Percentiles rank a stretch among this genome's conserved stretches.
Evolutionary conservation across 2,113 vertebrate genomes (phyloP).

Genomic region (Scatophagus argus): DNA sequence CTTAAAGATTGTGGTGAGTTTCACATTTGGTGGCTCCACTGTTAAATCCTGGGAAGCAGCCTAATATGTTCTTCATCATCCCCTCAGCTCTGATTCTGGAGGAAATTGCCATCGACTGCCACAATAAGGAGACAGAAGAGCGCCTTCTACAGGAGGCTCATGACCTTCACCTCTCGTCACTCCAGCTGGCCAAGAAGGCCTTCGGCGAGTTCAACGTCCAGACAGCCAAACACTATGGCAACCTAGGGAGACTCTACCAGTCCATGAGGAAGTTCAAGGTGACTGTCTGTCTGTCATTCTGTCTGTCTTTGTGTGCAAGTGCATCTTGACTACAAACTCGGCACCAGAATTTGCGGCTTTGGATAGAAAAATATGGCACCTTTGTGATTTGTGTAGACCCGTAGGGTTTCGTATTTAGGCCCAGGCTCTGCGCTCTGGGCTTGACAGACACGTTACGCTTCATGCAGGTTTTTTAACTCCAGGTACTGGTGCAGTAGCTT

Average conservation of each 20-base stretch:
- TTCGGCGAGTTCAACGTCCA: slow-evolving; percentile 99
- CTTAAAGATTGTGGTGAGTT: background rate
- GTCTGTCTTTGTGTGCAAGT: background rate
- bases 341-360: too few relatives aligned
- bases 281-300: background rate
- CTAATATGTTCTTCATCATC: background rate
- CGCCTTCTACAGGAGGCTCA: slow-evolving; percentile 97
- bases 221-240: slow-evolving; percentile 99
- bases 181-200: slow-evolving; percentile 97
- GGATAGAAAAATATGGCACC: too few relatives aligned
- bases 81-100: slow-evolving; percentile 94
- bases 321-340: too few relatives aligned
- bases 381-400: too few relatives aligned
- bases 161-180: slow-evolving; percentile 97
- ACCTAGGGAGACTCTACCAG: slow-evolving; percentile 98
- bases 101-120: slow-evolving; percentile 99
- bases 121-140: slow-evolving; percentile 99
- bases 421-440: too few relatives aligned
- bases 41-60: background rate
- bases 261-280: slow-evolving; percentile 99
- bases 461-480: too few relatives aligned
- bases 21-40: background rate
- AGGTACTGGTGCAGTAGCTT: too few relatives aligned
- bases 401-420: too few relatives aligned
- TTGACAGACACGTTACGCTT: too few relatives aligned